Evolutionary conservation across 2,888 invertebrate genomes (phyloP).

Genomic region (Dryococelus australis): DNA sequence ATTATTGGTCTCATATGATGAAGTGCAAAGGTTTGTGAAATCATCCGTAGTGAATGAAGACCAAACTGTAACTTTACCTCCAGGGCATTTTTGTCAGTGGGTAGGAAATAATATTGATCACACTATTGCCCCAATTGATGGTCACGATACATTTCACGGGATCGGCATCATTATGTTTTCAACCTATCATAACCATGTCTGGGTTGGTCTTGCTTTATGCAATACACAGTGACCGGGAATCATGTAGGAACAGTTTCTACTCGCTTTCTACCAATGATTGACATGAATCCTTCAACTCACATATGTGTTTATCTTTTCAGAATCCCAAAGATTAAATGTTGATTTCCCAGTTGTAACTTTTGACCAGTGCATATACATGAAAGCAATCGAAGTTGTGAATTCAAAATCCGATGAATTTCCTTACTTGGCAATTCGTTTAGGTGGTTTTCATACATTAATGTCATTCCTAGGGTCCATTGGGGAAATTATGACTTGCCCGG

Average conservation of each 20-base stretch:
- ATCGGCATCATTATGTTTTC: background rate
- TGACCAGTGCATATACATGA: background rate
- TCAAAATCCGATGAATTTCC: background rate
- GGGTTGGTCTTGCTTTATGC: background rate
- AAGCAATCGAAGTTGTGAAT: background rate
- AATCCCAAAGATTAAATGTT: background rate
- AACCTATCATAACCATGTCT: background rate
- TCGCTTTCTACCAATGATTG: background rate
- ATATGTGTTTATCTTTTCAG: background rate
- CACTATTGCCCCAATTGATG: background rate
- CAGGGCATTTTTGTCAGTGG: background rate
- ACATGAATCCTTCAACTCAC: background rate
- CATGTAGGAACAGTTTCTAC: background rate
- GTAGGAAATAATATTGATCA: background rate
- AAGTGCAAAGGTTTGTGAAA: conserved; percentile 11
- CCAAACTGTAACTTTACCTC: background rate
- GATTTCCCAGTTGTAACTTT: background rate
- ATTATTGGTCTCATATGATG: background rate
- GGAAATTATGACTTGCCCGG: background rate
- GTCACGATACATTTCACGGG: background rate
- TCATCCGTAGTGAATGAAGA: background rate
- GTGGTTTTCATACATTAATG: conserved; percentile 16
- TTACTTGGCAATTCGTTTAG: background rate
- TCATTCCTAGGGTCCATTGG: background rate
- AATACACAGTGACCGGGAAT: background rate